Evolutionary conservation across 2,113 vertebrate genomes (phyloP).

Genomic region (Cercopithecus mona): DNA sequence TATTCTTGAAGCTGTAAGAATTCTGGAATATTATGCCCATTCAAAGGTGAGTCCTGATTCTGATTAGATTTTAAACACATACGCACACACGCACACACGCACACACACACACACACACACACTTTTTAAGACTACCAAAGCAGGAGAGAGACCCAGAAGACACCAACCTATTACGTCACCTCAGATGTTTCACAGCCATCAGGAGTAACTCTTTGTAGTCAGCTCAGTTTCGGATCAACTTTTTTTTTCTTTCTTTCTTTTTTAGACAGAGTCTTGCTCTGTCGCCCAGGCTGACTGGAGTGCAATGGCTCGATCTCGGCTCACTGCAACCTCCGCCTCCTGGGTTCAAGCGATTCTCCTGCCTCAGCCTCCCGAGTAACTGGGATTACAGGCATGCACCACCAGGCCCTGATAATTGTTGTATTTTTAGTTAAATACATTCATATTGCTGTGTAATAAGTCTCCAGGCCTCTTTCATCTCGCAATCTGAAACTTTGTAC

Average conservation of each 20-base stretch:
- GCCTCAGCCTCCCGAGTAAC: too few relatives aligned
- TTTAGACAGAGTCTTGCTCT: too few relatives aligned
- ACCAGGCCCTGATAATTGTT: too few relatives aligned
- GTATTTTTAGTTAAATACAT: not conserved
- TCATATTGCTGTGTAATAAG: not conserved
- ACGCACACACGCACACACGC: too few relatives aligned
- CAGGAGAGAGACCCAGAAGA: not conserved
- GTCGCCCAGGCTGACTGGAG: too few relatives aligned
- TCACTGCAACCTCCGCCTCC: too few relatives aligned
- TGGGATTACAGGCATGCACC: too few relatives aligned
- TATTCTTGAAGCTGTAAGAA: not conserved
- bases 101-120: not conserved
- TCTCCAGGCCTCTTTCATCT: not conserved
- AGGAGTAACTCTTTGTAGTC: not conserved
- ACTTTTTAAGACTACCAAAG: not conserved
- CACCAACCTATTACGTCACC: too few relatives aligned
- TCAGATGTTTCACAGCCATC: not conserved
- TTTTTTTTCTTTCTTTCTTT: too few relatives aligned
- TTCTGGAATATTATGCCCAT: not conserved
- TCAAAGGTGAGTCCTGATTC: not conserved
- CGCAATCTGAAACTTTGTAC: not conserved
- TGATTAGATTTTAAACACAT: not conserved
- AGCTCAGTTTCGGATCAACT: not conserved
- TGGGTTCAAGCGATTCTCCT: too few relatives aligned
- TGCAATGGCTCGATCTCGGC: too few relatives aligned